phyloP scores from a whole-genome alignment of 1,140 invertebrate species.

The Nasonia longicornis region DNA sequence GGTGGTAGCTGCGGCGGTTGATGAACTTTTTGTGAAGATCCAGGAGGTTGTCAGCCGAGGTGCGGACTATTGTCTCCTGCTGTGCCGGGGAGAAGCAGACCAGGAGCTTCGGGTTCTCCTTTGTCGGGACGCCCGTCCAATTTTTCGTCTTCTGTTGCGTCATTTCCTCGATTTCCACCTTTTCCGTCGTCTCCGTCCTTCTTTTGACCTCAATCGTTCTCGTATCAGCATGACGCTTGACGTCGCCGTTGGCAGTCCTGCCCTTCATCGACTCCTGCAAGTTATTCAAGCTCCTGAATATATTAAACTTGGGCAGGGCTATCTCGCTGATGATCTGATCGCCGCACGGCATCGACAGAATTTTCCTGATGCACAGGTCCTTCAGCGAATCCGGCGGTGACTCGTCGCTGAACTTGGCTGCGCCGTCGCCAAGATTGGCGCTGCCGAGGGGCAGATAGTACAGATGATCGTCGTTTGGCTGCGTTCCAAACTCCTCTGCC shows the following conservation, averaged over 20 bases:
- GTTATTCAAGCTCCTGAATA: slow-evolving; percentile 66
- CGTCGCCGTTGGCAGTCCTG: not conserved
- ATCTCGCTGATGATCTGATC: slow-evolving; percentile 75
- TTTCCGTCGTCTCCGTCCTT: not conserved
- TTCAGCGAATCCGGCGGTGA: slow-evolving; percentile 51
- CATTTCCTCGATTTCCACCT: not conserved
- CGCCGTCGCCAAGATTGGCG: not conserved
- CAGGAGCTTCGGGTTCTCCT: slow-evolving; percentile 72
- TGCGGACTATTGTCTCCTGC: slow-evolving; percentile 68
- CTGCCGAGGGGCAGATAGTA: slow-evolving; percentile 48
- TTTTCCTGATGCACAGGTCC: slow-evolving; percentile 74
- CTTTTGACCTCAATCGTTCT: not conserved
- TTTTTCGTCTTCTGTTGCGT: slow-evolving; percentile 59
- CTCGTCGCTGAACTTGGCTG: not conserved
- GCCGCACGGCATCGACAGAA: slow-evolving; percentile 76
- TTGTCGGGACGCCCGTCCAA: slow-evolving; percentile 73
- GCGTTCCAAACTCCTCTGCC: slow-evolving; percentile 48
- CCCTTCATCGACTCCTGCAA: slow-evolving; percentile 52
- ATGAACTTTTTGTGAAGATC: slow-evolving; percentile 78
- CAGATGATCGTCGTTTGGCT: slow-evolving; percentile 52
- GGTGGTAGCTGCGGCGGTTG: slow-evolving; percentile 73
- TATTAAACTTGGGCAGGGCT: slow-evolving; percentile 72
- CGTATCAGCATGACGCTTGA: not conserved
- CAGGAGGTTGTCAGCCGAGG: slow-evolving; percentile 72
- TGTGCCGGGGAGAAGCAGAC: slow-evolving; percentile 81